Conservation (phyloP, 2,888 invertebrate genomes). For the Leuctra nigra region DNA sequence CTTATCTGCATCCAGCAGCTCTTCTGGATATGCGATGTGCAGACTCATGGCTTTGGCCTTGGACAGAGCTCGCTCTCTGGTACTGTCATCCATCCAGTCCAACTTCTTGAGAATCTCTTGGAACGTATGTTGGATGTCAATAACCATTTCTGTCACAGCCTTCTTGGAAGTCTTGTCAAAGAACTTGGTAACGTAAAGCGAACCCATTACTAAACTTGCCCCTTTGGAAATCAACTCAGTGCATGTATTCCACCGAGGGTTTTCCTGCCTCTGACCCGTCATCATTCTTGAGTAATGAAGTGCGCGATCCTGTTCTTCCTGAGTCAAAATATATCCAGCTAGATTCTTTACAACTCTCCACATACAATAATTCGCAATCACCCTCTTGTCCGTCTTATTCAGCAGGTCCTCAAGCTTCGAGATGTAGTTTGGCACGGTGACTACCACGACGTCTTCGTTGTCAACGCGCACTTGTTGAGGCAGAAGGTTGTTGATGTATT, state of each 20-base stretch:
- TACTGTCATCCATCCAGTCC: conserved; percentile 89
- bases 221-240: conserved; percentile 72
- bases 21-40: conserved; percentile 90
- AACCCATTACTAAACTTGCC: conserved; percentile 63
- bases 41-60: conserved; percentile 79
- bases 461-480: conserved; percentile 54
- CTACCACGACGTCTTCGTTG: conserved; percentile 69
- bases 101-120: conserved; percentile 68
- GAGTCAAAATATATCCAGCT: conserved; percentile 72
- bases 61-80: conserved; percentile 63
- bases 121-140: conserved; percentile 76
- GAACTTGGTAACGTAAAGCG: conserved; percentile 79
- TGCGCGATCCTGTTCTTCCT: conserved; percentile 69
- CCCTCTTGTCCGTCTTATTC: conserved; percentile 50
- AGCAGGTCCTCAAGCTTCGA: conserved; percentile 59
- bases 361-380: conserved; percentile 84
- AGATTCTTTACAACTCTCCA: conserved; percentile 84
- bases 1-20: conserved; percentile 73
- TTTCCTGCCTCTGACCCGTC: conserved; percentile 76
- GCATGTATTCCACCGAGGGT: conserved; percentile 89
- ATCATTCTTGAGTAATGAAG: conserved; percentile 73
- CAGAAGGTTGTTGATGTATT: conserved; percentile 76
- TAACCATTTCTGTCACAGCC: conserved; percentile 81
- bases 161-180: conserved; percentile 80
- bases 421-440: conserved; percentile 79